phyloP scores from a whole-genome alignment of 2,888 invertebrate species.

The Zygogramma bicolorata region DNA sequence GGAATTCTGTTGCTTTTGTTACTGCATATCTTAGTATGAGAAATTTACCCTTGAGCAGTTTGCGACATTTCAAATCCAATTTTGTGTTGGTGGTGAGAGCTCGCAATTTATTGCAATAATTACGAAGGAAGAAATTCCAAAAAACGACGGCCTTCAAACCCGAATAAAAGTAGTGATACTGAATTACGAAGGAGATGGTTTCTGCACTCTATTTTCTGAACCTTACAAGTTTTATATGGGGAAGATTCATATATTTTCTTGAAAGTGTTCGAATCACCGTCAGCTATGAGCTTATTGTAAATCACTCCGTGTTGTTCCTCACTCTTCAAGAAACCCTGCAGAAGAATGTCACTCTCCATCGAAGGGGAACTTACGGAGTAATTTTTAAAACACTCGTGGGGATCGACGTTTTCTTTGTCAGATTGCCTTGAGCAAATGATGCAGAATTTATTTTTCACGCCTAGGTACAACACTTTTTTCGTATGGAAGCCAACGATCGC shows the following conservation, averaged over 20 bases:
- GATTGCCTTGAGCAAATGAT: constrained; percentile 5
- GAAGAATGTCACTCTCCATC: constrained; percentile 40
- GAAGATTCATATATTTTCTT: constrained; percentile 19
- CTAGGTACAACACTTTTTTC: constrained; percentile 23
- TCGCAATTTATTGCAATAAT: constrained; percentile 26
- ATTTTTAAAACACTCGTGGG: constrained; percentile 38
- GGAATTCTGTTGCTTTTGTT: constrained; percentile 14
- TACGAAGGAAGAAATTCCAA: too few relatives aligned
- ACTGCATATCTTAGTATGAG: constrained; percentile 23
- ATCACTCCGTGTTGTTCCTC: constrained; percentile 35
- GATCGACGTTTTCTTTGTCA: neutral
- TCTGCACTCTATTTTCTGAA: constrained; percentile 36
- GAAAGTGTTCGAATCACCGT: constrained; percentile 31
- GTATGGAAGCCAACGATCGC: constrained; percentile 29
- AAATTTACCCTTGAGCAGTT: constrained; percentile 9
- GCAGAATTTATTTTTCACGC: constrained; percentile 34
- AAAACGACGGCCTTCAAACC: too few relatives aligned
- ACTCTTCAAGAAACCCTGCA: constrained; percentile 38
- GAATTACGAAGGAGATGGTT: constrained; percentile 39
- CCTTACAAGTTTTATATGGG: constrained; percentile 25
- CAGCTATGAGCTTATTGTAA: constrained; percentile 36
- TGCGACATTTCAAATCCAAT: neutral
- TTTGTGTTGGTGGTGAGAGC: neutral
- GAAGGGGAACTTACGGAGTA: constrained; percentile 31
- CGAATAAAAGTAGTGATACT: too few relatives aligned